Percentiles rank a stretch among this genome's conserved stretches.
Evolutionary conservation across 2,888 invertebrate genomes (phyloP).

Genomic region (Clivina fossor): DNA sequence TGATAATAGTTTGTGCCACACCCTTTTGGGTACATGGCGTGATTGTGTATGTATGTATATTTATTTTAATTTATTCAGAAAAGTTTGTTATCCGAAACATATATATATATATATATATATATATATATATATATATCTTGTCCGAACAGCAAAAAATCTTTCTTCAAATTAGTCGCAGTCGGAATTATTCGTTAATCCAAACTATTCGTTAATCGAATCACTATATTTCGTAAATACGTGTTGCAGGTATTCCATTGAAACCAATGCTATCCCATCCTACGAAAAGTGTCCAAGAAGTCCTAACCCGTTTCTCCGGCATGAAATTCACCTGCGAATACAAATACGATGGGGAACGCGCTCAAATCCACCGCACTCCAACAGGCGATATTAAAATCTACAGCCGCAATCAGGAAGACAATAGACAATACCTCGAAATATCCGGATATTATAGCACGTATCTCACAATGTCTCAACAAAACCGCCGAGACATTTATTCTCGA

Average conservation of each 20-base stretch:
- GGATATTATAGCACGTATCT: slow-evolving; percentile 79
- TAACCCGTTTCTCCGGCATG: slow-evolving; percentile 54
- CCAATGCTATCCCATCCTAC: slow-evolving; percentile 99
- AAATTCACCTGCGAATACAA: slow-evolving; percentile 98
- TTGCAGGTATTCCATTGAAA: slow-evolving; percentile 89
- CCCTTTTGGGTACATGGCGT: no score
- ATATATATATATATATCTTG: no score
- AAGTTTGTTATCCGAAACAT: no score
- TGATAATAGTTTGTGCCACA: no score
- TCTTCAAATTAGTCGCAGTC: no score
- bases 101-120: no score
- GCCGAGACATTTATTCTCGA: slow-evolving; percentile 89
- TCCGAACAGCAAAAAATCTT: no score
- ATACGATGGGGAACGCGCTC: slow-evolving; percentile 97
- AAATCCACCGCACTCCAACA: slow-evolving; percentile 74
- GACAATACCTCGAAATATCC: slow-evolving; percentile 96
- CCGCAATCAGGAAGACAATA: slow-evolving; percentile 93
- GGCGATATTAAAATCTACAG: slow-evolving; percentile 83
- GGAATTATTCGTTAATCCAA: no score
- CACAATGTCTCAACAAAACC: slow-evolving; percentile 56
- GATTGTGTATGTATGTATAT: no score
- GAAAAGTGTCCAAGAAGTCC: slow-evolving; percentile 56
- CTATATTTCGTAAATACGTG: no score
- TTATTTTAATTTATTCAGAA: no score
- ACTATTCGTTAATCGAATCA: no score